Conservation (phyloP, 2,888 invertebrate genomes). For the Leptogaster cylindrica region DNA sequence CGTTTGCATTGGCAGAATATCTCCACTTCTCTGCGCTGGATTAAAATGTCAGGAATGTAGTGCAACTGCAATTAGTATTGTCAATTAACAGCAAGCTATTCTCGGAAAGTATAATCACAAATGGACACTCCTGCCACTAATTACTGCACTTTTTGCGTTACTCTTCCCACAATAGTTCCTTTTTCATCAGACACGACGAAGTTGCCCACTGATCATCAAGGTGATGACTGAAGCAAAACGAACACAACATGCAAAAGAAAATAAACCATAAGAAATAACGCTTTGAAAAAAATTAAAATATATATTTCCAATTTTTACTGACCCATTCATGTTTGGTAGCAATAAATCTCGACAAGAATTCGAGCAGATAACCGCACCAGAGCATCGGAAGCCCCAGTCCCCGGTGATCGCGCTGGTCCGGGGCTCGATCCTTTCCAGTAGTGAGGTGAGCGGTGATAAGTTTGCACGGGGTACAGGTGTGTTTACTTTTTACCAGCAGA, state of each 20-base stretch:
- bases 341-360: constrained; percentile 45
- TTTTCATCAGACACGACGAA: too few relatives aligned
- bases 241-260: too few relatives aligned
- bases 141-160: neutral
- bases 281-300: constrained; percentile 36
- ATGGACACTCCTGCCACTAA: too few relatives aligned
- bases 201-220: too few relatives aligned
- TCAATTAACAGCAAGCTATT: too few relatives aligned
- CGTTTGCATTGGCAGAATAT: too few relatives aligned
- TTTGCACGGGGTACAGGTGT: constrained; percentile 39
- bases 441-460: neutral
- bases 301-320: constrained; percentile 43
- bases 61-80: too few relatives aligned
- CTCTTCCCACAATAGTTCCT: neutral
- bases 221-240: too few relatives aligned
- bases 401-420: neutral
- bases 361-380: constrained; percentile 40
- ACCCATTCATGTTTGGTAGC: constrained; percentile 46
- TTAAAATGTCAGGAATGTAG: too few relatives aligned
- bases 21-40: too few relatives aligned
- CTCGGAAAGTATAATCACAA: too few relatives aligned
- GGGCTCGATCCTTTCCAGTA: constrained; percentile 17
- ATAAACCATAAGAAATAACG: too few relatives aligned
- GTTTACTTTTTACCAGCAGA: constrained; percentile 38
- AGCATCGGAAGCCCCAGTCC: constrained; percentile 23